Evolutionary conservation across 1,140 invertebrate genomes (phyloP).

Genomic region (Atta texana): DNA sequence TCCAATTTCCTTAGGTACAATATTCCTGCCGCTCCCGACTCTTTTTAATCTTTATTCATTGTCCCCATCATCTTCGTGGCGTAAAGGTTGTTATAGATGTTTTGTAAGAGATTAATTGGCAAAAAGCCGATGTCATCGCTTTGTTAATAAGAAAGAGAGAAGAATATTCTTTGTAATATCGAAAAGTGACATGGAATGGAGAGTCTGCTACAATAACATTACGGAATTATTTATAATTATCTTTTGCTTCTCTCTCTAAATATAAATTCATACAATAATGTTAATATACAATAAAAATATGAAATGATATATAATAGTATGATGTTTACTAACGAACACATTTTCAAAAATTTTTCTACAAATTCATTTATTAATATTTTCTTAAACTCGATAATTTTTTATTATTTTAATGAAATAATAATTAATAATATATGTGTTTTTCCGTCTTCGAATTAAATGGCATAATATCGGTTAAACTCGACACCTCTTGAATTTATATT

Average conservation of each 20-base stretch:
- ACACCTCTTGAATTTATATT: slow-evolving; percentile 2
- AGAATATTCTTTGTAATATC: not conserved
- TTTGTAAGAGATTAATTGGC: slow-evolving; percentile 11
- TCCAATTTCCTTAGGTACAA: not conserved
- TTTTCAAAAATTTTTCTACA: not conserved
- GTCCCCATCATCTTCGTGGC: not conserved
- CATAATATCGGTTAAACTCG: not conserved
- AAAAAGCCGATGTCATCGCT: not conserved
- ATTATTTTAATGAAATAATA: slow-evolving; percentile 2
- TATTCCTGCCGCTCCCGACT: not conserved
- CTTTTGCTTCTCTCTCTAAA: not conserved
- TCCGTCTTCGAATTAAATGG: not conserved
- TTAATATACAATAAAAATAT: not conserved
- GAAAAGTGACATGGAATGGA: not conserved
- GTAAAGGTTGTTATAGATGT: not conserved
- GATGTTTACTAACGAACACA: not conserved
- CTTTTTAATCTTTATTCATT: slow-evolving; percentile 22
- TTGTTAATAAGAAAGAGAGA: not conserved
- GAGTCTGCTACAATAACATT: not conserved
- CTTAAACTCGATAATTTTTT: not conserved
- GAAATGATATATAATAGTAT: not conserved
- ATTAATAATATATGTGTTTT: not conserved
- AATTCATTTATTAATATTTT: not conserved
- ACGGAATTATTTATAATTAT: not conserved
- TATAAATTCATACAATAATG: not conserved